Evolutionary conservation across 2,888 invertebrate genomes (phyloP), one percentile per base, ranked within the genome.

Genomic region (Amiota minor): DNA sequence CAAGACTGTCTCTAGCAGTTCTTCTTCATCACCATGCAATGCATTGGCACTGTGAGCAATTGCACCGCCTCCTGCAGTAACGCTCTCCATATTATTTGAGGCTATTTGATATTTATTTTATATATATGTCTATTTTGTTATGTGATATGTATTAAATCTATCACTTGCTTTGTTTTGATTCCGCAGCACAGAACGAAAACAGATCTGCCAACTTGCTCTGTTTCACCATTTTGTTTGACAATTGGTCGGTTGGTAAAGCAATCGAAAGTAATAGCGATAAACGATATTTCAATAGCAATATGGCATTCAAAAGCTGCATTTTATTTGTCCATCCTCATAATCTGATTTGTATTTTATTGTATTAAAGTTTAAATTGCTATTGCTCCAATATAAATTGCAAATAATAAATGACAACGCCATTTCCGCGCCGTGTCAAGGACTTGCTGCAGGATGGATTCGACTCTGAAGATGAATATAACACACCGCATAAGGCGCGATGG

Each of bases 361-460:
- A 35, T 35, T 6, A 6, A 35, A 35, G 6, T 35, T 35, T 1
- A 4, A 35, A 6, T 35, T 35, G 6, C 35, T 6, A 35, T 35
- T 35, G 35, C 35, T 1, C 35, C 6, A 2, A 35, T 6, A 35
- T 35, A 35, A 35, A 35, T 35, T 35, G 0, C 6, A 35, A 35
- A 8, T 35, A 35, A 35, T n/a, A 61, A 71, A 87, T 87, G 87
- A 80, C 79, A 68, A 84, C 85, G 71, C 79, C 84, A 68, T 82
- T 81, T 73, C 90, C 90, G 23, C 86, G 86, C 20, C 84, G 88
- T 74, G 84, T 88, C 12, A 88, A 85, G 76, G 89, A 90, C 67
- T 77, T 90, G 64, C 85, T 88, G 12, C 85, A 85, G 20, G 76
- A 86, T 59, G 87, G 87, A 67, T 73, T 84, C n/a, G 89, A 89